These are phyloP conservation scores for Eupeodes latifasciatus DNA, from an alignment of 2,888 invertebrate species.

Conservation along the genomic window DNA sequence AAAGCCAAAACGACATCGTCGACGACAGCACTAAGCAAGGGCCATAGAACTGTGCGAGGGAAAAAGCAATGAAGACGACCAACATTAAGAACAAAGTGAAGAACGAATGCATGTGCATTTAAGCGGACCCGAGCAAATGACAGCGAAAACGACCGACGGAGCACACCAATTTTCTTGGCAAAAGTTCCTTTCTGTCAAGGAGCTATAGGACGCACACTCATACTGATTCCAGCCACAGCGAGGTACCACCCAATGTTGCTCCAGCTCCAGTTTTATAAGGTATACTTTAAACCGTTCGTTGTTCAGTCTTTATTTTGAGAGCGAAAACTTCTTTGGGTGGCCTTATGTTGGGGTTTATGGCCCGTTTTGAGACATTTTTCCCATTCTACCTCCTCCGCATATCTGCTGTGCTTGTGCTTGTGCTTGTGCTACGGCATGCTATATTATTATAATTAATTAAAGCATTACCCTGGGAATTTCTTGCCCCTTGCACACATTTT, in stretches of 20 bases:
- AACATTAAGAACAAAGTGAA: slow-evolving; percentile 21
- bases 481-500: slow-evolving; percentile 4
- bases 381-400: slow-evolving; percentile 30
- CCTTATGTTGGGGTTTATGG: slow-evolving; percentile 52
- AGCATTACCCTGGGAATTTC: slow-evolving; percentile 62
- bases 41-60: slow-evolving; percentile 11
- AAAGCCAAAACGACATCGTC: slow-evolving; percentile 70
- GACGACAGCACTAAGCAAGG: slow-evolving; percentile 35
- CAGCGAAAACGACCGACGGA: slow-evolving; percentile 59
- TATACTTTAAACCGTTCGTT: neutral
- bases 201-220: slow-evolving; percentile 25
- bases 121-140: slow-evolving; percentile 67
- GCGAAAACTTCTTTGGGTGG: slow-evolving; percentile 46
- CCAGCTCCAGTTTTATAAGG: neutral
- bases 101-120: slow-evolving; percentile 67
- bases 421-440: slow-evolving; percentile 57
- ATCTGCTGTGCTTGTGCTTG: slow-evolving; percentile 19
- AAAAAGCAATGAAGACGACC: slow-evolving; percentile 32
- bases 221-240: neutral
- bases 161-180: slow-evolving; percentile 73
- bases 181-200: slow-evolving; percentile 43
- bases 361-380: slow-evolving; percentile 60
- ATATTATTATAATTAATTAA: slow-evolving; percentile 75
- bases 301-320: neutral
- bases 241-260: slow-evolving; percentile 15